These are phyloP conservation scores for Malurus melanocephalus DNA, from an alignment of 2,113 vertebrate genomes.

Conservation along the genomic window DNA sequence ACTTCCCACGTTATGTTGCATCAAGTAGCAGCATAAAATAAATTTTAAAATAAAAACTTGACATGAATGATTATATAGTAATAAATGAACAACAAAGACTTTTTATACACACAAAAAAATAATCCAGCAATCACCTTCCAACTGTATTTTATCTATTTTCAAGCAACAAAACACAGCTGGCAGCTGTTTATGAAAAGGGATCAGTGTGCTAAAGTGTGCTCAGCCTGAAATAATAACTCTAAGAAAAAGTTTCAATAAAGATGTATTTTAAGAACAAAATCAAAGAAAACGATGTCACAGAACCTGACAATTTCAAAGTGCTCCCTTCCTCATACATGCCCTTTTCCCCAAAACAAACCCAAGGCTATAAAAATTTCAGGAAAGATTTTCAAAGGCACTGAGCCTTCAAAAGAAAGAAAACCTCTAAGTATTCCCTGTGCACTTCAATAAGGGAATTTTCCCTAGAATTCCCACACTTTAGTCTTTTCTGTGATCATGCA, in stretches of 20 bases:
- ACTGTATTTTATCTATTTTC: neutral
- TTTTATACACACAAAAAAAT: neutral
- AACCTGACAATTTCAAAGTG: conserved; percentile 1
- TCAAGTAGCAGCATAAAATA: neutral
- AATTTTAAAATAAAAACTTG: neutral
- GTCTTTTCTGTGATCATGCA: conserved; percentile 73
- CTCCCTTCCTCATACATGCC: neutral
- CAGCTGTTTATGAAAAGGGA: neutral
- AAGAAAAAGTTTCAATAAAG: neutral
- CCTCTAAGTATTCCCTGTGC: neutral
- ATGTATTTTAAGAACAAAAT: conserved; percentile 32
- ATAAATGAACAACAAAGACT: conserved; percentile 10
- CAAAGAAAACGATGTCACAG: neutral
- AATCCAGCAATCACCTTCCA: neutral
- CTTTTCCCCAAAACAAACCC: neutral
- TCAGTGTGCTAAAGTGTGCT: neutral
- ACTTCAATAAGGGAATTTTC: neutral
- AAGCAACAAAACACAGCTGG: conserved; percentile 6
- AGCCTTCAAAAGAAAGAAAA: conserved; percentile 26
- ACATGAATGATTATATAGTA: neutral
- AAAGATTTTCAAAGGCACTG: neutral
- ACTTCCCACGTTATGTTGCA: neutral
- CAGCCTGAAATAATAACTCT: neutral
- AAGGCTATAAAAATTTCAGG: conserved; percentile 35
- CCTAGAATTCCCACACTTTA: conserved; percentile 59